These are phyloP conservation scores for Sebastes nivosus DNA, from an alignment of 2,797 vertebrate species.

Conservation along the genomic window DNA sequence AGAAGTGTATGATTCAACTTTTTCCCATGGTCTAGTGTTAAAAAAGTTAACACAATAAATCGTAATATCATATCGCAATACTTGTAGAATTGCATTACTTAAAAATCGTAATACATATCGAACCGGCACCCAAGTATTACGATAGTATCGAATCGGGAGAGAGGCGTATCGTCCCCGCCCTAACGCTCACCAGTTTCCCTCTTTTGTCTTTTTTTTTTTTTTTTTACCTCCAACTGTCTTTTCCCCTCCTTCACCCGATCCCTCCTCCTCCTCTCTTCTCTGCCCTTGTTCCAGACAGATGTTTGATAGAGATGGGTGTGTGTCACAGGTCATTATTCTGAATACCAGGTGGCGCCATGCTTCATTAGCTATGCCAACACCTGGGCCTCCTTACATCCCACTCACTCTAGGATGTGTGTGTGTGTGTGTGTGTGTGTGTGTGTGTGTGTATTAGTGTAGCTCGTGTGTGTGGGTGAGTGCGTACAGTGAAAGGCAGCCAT, in stretches of 20 bases:
- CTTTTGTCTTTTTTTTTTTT: background rate
- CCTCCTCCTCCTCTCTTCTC: slow-evolving; percentile 25
- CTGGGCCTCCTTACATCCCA: slow-evolving; percentile 80
- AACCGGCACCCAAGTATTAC: fast-evolving
- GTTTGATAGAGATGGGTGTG: slow-evolving; percentile 80
- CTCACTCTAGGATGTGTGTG: slow-evolving; percentile 63
- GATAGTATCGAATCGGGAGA: too few relatives aligned
- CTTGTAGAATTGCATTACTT: fast-evolving
- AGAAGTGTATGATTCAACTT: too few relatives aligned
- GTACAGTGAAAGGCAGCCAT: slow-evolving; percentile 39
- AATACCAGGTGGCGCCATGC: slow-evolving; percentile 81
- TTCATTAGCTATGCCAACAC: slow-evolving; percentile 85
- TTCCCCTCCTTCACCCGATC: slow-evolving; percentile 12
- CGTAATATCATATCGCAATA: fast-evolving
- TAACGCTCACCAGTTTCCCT: background rate
- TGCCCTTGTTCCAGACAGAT: slow-evolving; percentile 83
- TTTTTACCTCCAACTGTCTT: slow-evolving; percentile 13
- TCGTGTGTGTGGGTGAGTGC: slow-evolving; percentile 28
- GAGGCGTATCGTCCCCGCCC: too few relatives aligned
- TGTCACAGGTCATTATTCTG: slow-evolving; percentile 86
- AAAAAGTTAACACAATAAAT: too few relatives aligned
- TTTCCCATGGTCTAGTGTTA: too few relatives aligned
- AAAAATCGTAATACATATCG: fast-evolving
- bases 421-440: slow-evolving; percentile 44
- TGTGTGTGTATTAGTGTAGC: background rate